These are phyloP conservation scores for Eulemur rufifrons DNA, from an alignment of 2,113 vertebrate genomes.

Conservation along the genomic window DNA sequence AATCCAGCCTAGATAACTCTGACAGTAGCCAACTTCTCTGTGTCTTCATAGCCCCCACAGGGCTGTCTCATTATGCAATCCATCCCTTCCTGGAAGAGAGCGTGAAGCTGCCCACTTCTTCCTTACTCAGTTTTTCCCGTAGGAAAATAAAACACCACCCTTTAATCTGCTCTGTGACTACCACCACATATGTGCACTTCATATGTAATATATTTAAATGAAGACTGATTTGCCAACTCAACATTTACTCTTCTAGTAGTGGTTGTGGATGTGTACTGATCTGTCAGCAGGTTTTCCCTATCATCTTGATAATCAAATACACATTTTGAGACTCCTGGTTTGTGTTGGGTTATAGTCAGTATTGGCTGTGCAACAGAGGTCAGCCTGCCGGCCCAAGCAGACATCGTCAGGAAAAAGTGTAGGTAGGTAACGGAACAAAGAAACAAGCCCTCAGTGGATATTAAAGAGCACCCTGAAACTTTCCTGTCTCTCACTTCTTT, in stretches of 20 bases:
- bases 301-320: background rate
- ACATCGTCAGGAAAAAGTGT: background rate
- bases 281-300: background rate
- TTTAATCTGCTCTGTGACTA: background rate
- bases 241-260: background rate
- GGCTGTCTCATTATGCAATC: background rate
- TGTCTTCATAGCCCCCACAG: background rate
- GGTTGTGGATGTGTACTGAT: background rate
- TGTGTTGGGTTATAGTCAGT: background rate
- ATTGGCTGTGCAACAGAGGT: background rate
- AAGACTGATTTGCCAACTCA: background rate
- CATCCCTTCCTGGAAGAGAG: background rate
- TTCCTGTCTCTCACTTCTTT: background rate
- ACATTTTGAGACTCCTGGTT: background rate
- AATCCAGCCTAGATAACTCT: background rate
- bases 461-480: background rate
- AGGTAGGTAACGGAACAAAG: background rate
- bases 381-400: background rate
- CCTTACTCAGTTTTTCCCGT: background rate
- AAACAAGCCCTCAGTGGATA: background rate
- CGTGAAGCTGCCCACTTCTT: background rate
- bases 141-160: background rate
- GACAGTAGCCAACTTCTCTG: background rate
- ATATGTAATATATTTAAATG: background rate
- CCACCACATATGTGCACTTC: fast-evolving